Evolutionary conservation across 2,888 invertebrate genomes (phyloP), one percentile per base, ranked within the genome.

Genomic region (Stratiomys singularior): DNA sequence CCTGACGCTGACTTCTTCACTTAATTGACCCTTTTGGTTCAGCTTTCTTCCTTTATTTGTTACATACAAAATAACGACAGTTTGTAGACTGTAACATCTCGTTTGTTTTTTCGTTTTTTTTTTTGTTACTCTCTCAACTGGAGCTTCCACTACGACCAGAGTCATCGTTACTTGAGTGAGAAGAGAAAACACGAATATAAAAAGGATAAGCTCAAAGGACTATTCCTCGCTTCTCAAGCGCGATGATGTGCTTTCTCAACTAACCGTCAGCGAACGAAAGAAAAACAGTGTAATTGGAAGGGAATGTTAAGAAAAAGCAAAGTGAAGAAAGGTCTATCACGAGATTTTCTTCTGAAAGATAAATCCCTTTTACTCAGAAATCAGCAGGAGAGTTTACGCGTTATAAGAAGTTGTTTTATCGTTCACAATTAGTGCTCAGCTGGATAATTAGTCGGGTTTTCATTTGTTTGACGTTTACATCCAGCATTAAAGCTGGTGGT

Each of bases 351-450:
- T 52, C 3, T 52, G 4, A 37, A 9, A 52, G 52, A 52, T 52
- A 52, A 52, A n/a, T 52, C 15, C 52, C 18, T 18, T 52, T 37
- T 37, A 37, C 9, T 52, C n/a, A 52, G 52, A 30, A 64, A 30
- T 30, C 28, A 64, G 30, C 28, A 30, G 30, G 64, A 67, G 27
- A 46, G 71, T 23, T 47, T 71, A 47, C 47, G 71, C 47, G 71
- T 52, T 21, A 71, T 71, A 71, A 71, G 52, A 47, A 71, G 47
- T 74, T 74, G 44, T 74, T 74, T 74, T 74, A 74, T 60, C 74
- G 74, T 74, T 74, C 21, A 52, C 60, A 74, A 74, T 74, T 74
- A 74, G 74, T 74, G 37, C 60, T 58, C 74, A 74, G 74, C 37
- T 74, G 74, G 74, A 74, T 74, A 74, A 74, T 74, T 74, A 74